Evolutionary conservation across 2,113 vertebrate species (phyloP), one percentile per base, ranked within the genome.

Genomic region (Marmota monax): DNA sequence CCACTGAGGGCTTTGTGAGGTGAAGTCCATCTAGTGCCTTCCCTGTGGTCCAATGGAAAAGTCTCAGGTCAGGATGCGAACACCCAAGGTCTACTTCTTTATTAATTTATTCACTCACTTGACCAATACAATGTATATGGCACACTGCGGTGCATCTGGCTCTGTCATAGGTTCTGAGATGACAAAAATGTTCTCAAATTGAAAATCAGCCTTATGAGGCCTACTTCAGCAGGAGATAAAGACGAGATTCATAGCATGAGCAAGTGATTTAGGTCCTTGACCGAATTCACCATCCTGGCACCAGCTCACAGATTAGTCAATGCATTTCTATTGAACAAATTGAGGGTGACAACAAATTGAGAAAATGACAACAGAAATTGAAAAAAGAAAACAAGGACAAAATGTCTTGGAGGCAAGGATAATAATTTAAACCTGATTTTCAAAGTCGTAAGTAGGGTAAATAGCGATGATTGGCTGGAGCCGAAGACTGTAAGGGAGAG

Each of bases 391-490:
- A 79, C 6, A 90, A 73, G 51, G 8, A 4, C 65, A 74, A 73
- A 72, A 51, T 22, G 23, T 63, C n/a, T 70, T 85, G 20, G 25
- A 72, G 27, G 18, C 25, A 77, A 94, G n/a, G 73, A 58, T 88
- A 63, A 56, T 23, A 67, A 39, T 76, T 96, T 63, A 69, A 86
- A 77, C 14, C 32, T 84, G 32, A 83, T 58, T 93, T 65, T 74
- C 22, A 92, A 82, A 63, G 45, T 69, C 42, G 84, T 72, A 82
- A 79, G 29, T 80, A 77, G 77, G 29, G 37, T 88, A 25, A 11
- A 67, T 29, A 53, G 12, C n/a, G 23, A 22, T 5, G 32, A 29
- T 34, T 77, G 53, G 10, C 18, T 22, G 2, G 1, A 5, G 20
- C 10, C 76, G n/a, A 42, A 67, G 51, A 61, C 5, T 2, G 29